Conservation (phyloP, 2,797 vertebrate species). For the Pelochelys cantorii region DNA sequence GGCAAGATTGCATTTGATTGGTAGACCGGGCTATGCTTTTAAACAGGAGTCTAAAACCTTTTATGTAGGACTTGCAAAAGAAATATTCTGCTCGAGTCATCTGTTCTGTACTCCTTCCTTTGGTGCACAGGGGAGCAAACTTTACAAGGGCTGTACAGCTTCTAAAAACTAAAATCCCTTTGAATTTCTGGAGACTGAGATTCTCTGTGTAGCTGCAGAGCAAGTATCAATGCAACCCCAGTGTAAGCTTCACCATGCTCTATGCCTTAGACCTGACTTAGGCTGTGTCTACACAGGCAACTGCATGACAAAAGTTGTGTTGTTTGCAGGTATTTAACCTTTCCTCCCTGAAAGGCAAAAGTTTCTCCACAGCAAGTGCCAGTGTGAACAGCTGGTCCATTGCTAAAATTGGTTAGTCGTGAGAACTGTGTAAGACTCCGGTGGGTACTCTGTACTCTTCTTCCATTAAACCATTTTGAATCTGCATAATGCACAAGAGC, state of each 20-base stretch:
- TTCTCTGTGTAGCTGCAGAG: background rate
- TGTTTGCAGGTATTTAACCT: too few relatives aligned
- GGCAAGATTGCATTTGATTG: background rate
- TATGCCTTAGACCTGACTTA: background rate
- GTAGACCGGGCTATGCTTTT: background rate
- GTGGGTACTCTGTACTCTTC: background rate
- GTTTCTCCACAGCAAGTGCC: too few relatives aligned
- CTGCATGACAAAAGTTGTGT: too few relatives aligned
- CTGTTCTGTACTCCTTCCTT: background rate
- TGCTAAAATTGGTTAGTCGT: background rate
- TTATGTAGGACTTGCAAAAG: background rate
- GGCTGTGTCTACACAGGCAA: too few relatives aligned
- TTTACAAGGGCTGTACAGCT: background rate
- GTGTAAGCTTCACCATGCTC: background rate
- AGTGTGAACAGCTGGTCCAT: background rate
- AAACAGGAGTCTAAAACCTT: background rate
- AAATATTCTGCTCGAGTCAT: background rate
- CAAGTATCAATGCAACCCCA: background rate
- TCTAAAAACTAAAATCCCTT: background rate
- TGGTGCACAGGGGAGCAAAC: background rate
- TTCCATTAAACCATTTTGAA: background rate
- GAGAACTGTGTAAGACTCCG: background rate
- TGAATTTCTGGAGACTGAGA: background rate
- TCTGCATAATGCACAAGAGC: background rate
- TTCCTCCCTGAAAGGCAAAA: too few relatives aligned